These are phyloP conservation scores for Pristionchus arcanus DNA, from an alignment of 2,888 invertebrate genomes.

Conservation along the genomic window DNA sequence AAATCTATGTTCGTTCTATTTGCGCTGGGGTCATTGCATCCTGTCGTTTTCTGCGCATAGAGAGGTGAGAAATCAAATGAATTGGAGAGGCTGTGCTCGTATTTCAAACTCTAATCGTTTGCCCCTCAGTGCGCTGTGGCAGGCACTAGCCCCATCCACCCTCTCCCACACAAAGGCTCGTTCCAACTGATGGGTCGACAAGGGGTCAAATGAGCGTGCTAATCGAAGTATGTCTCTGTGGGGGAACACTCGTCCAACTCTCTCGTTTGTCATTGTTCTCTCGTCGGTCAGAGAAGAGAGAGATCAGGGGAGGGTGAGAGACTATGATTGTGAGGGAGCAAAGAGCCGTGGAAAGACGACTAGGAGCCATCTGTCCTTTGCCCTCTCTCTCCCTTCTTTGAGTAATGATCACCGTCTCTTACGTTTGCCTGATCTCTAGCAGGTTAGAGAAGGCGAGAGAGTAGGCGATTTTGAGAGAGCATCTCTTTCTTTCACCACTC, in stretches of 20 bases:
- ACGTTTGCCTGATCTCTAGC: neutral
- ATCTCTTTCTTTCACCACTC: neutral
- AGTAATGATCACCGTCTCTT: neutral
- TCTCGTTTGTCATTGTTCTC: too few species aligned
- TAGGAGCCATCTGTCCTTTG: conserved; percentile 26
- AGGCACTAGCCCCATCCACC: neutral
- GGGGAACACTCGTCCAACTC: too few species aligned
- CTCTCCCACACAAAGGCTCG: neutral
- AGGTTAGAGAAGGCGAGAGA: neutral
- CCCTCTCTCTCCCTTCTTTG: conserved; percentile 6
- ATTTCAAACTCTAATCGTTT: neutral
- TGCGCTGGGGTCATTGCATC: neutral
- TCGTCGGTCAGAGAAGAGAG: too few species aligned
- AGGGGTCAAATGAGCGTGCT: conserved; percentile 42
- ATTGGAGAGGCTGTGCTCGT: neutral
- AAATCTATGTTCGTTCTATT: neutral
- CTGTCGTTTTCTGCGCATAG: neutral
- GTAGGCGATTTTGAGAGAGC: neutral
- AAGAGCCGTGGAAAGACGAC: neutral
- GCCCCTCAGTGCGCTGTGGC: neutral
- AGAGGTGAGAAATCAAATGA: neutral
- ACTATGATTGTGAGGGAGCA: too few species aligned
- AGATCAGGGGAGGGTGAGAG: too few species aligned
- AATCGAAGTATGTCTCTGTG: neutral
- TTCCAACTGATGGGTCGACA: neutral